A percentile compares a stretch with the other conserved stretches of the same genome.
Evolutionary conservation across 2,113 vertebrate genomes (phyloP).

Genomic region (Amblyopsis rosae): DNA sequence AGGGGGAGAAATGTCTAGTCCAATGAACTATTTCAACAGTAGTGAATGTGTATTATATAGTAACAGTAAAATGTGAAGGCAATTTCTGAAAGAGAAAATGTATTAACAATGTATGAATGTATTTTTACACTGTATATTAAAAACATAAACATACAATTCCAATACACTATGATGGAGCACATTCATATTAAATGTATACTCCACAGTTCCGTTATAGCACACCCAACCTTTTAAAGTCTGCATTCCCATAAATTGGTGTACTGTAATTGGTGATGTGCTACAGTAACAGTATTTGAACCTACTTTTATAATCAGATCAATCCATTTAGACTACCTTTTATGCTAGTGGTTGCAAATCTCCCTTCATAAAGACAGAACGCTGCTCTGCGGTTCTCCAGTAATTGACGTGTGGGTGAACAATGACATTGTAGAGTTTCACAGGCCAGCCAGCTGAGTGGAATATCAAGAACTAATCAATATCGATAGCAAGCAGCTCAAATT

Average conservation of each 20-base stretch:
- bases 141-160: too few species aligned
- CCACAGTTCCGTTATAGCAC: too few species aligned
- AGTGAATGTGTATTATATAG: background rate
- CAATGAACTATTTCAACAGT: background rate
- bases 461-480: constrained; percentile 73
- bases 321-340: background rate
- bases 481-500: constrained; percentile 69
- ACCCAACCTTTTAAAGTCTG: too few species aligned
- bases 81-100: too few species aligned
- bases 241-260: too few species aligned
- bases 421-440: constrained; percentile 60
- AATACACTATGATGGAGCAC: too few species aligned
- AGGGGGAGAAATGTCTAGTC: background rate
- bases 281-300: too few species aligned
- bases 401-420: constrained; percentile 73
- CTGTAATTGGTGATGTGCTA: too few species aligned
- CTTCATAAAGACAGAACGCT: constrained; percentile 66
- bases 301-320: background rate
- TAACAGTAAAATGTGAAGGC: too few species aligned
- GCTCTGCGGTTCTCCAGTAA: constrained; percentile 57
- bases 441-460: constrained; percentile 64
- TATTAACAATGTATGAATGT: too few species aligned
- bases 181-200: too few species aligned
- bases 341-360: constrained; percentile 1
- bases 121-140: too few species aligned